phyloP scores from a whole-genome alignment of 2,113 vertebrate species.

The Herpailurus yagouaroundi region DNA sequence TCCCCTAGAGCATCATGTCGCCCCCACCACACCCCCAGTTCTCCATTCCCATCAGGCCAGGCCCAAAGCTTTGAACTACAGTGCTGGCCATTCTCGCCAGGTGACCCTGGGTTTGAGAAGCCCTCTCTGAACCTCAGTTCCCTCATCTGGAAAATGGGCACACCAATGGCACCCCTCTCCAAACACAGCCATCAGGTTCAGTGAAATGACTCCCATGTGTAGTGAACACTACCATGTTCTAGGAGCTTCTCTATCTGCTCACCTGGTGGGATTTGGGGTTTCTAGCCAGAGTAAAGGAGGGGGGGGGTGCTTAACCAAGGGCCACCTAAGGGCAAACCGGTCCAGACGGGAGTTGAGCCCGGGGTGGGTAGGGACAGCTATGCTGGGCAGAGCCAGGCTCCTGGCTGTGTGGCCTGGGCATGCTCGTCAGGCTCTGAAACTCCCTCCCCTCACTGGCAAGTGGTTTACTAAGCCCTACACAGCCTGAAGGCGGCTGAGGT shows the following conservation, averaged over 20 bases:
- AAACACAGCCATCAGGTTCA: rapidly evolving
- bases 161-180: not conserved
- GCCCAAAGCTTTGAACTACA: not conserved
- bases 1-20: not conserved
- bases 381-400: not conserved
- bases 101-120: not conserved
- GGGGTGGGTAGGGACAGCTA: not conserved
- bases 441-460: rapidly evolving
- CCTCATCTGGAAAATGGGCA: not conserved
- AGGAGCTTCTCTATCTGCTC: not conserved
- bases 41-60: not conserved
- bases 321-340: not conserved
- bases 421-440: rapidly evolving
- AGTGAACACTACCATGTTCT: not conserved
- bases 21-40: not conserved
- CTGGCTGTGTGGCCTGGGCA: not conserved
- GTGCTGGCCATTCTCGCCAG: not conserved
- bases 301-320: not conserved
- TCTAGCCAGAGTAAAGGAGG: not conserved
- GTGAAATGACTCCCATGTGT: not conserved
- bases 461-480: not conserved
- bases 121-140: not conserved
- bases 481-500: not conserved
- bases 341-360: not conserved
- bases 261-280: not conserved